Base-by-base conservation (phyloP, 2,113 vertebrate species). In the Cottus gobio region DNA sequence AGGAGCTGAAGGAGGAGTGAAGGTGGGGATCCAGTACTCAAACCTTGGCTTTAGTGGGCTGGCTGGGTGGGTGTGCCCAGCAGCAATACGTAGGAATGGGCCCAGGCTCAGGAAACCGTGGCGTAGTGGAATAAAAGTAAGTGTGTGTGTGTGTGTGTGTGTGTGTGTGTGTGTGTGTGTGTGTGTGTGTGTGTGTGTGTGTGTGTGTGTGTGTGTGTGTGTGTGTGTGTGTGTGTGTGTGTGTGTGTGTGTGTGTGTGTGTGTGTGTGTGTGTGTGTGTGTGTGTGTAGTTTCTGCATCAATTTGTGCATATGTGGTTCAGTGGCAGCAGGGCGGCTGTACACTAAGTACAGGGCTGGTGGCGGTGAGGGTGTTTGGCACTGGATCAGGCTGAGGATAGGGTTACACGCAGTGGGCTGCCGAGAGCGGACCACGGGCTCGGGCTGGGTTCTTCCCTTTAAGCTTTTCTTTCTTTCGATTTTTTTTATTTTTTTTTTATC, bases 61-160 rank as follows among this genome's bases (percentile, higher is more conserved):
- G 71, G 67, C 64, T 82, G 70, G 74, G 85, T 85, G 83, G 89
- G 85, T 83, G 81, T 77, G 77, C 85, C 78, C 50, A 16, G 69
- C 77, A 80, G 85, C 69, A 60, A 80, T 84, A 71, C 61, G 72
- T 58, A 85, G 68, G 69, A 90, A 83, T 92, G 86, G 89, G 87
- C 89, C 70, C 75, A 16, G 74, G 86, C 82, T 89, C 87, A 93
- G 92, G 92, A 94, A 94, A 91, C 76, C 71, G 75, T 93, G 92
- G 88, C 90, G 88, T 92, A 92, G 91, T 94, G 92, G 94, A 94
- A 95, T 93, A 93, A 92, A 88, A 84, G 75, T 73, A n/a, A n/a
- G 79, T 75, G 28, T 34, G 80, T 81, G 71, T 56, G 78, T 77
- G 66, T n/a, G 78, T 73, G 79, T 75, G 28, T 34, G 80, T 81